phyloP scores from a whole-genome alignment of 2,797 vertebrate genomes.

The Notolepis coatsorum region DNA sequence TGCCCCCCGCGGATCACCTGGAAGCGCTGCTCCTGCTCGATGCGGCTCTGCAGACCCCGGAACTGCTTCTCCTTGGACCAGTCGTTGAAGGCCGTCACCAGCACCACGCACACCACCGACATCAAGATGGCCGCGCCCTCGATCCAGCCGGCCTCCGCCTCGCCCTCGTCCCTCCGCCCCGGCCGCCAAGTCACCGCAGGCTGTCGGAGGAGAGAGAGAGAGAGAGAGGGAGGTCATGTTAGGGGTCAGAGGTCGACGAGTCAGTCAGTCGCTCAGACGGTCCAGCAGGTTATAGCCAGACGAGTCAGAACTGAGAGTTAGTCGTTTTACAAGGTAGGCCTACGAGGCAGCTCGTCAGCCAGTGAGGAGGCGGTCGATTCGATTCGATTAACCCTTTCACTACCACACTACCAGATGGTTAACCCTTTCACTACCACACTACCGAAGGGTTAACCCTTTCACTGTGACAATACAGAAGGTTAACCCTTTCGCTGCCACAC shows the following conservation, averaged over 20 bases:
- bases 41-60: slow-evolving; percentile 95
- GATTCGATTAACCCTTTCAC: too few relatives aligned
- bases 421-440: too few relatives aligned
- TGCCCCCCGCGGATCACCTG: slow-evolving; percentile 91
- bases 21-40: slow-evolving; percentile 98
- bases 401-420: too few relatives aligned
- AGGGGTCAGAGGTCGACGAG: background rate
- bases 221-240: background rate
- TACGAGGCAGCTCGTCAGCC: too few relatives aligned
- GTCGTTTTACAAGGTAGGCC: too few relatives aligned
- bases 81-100: slow-evolving; percentile 98
- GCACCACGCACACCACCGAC: slow-evolving; percentile 95
- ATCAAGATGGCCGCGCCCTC: slow-evolving; percentile 97
- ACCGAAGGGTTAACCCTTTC: too few relatives aligned
- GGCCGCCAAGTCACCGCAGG: slow-evolving; percentile 78
- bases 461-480: too few relatives aligned
- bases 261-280: too few relatives aligned
- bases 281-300: too few relatives aligned
- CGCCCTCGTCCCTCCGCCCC: slow-evolving; percentile 84
- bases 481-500: too few relatives aligned
- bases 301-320: too few relatives aligned
- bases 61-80: slow-evolving; percentile 99
- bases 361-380: too few relatives aligned
- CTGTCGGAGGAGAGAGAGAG: slow-evolving; percentile 59
- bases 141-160: slow-evolving; percentile 96